phyloP scores from a whole-genome alignment of 2,888 invertebrate species.

The Himalopsyche anomala region DNA sequence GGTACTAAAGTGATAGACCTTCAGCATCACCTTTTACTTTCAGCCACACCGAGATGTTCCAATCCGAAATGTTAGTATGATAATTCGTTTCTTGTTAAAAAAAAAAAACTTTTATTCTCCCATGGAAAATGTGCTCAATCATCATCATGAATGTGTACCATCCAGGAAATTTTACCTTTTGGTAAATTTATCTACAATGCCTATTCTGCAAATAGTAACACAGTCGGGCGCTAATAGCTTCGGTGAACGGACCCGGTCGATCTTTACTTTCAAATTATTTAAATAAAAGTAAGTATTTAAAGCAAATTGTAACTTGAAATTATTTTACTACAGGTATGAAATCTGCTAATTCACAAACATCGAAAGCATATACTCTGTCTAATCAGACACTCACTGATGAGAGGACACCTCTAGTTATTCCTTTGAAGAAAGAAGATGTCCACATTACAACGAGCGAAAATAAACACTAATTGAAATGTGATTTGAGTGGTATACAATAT shows the following conservation, averaged over 20 bases:
- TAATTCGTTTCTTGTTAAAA: background rate
- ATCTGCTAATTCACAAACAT: background rate
- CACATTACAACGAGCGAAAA: background rate
- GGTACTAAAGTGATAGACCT: background rate
- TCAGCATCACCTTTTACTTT: background rate
- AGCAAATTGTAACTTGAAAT: background rate
- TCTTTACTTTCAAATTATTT: no score
- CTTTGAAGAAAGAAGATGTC: background rate
- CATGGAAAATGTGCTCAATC: no score
- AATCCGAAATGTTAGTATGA: conserved; percentile 3
- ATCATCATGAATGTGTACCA: no score
- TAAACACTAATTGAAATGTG: background rate
- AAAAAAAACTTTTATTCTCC: no score
- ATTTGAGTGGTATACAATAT: no score
- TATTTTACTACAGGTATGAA: background rate
- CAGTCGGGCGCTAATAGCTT: no score
- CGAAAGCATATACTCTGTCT: background rate
- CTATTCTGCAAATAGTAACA: no score
- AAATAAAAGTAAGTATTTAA: no score
- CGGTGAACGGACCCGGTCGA: no score
- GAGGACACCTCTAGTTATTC: background rate
- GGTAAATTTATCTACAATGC: no score
- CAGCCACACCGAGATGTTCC: background rate
- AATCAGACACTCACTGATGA: background rate
- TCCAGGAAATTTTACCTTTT: no score